phyloP scores from a whole-genome alignment of 2,797 vertebrate species.

The Eupleurogrammus muticus region DNA sequence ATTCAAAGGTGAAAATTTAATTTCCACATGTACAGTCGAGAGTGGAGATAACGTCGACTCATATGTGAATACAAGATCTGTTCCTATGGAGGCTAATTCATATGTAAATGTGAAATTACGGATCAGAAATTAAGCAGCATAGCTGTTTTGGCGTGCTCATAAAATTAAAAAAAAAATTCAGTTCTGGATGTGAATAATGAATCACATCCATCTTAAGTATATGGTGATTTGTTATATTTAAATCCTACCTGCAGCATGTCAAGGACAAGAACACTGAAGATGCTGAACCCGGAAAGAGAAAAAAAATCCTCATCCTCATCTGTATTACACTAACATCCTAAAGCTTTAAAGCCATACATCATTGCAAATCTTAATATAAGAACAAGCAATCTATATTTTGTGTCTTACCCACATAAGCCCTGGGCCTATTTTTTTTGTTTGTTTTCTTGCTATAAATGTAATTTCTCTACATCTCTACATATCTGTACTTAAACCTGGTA shows the following conservation, averaged over 20 bases:
- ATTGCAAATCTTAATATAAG: slow-evolving; percentile 23
- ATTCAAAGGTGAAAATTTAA: neutral
- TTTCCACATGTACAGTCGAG: neutral
- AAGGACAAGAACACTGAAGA: slow-evolving; percentile 1
- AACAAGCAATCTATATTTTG: slow-evolving; percentile 1
- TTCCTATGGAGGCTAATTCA: neutral
- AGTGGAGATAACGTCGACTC: neutral
- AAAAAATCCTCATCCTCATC: neutral
- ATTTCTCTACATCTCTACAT: too few species aligned
- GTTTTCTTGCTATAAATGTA: too few species aligned
- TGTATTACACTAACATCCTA: neutral
- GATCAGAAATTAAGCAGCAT: neutral
- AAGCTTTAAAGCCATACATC: slow-evolving; percentile 19
- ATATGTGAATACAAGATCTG: too few species aligned
- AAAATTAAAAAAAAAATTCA: neutral
- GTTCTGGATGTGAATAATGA: neutral
- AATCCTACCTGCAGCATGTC: neutral
- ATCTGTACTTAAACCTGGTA: too few species aligned
- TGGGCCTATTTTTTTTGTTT: too few species aligned
- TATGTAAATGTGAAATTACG: neutral
- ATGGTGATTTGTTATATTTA: slow-evolving; percentile 1
- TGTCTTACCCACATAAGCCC: neutral
- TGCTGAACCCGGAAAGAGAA: neutral
- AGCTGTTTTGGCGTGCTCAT: slow-evolving; percentile 5
- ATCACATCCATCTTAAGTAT: neutral